phyloP scores from a whole-genome alignment of 2,113 vertebrate species.

The Lycocorax pyrrhopterus region DNA sequence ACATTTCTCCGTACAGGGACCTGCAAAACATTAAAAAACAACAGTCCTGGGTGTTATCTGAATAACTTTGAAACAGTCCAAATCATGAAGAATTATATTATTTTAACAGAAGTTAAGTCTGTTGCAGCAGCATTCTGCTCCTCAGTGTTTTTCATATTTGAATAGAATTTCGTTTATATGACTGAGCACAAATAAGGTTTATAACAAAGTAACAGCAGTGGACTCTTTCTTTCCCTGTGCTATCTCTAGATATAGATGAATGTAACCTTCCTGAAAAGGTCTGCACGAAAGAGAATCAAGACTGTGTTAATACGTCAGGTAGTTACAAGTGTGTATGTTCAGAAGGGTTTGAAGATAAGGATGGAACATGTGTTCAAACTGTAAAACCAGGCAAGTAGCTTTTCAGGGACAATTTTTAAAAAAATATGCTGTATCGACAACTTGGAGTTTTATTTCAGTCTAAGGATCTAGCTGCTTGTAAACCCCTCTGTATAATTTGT shows the following conservation, averaged over 20 bases:
- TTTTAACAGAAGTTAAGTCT: background rate
- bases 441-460: background rate
- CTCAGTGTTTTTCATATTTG: background rate
- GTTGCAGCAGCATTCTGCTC: background rate
- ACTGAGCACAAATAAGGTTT: background rate
- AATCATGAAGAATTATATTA: background rate
- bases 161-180: background rate
- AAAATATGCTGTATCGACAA: fast-evolving
- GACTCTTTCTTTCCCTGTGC: background rate
- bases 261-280: conserved; percentile 72
- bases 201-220: background rate
- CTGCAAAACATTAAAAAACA: background rate
- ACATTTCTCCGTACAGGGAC: background rate
- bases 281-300: conserved; percentile 74
- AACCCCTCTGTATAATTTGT: background rate
- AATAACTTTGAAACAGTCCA: background rate
- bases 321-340: conserved; percentile 83
- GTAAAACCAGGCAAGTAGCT: conserved; percentile 68
- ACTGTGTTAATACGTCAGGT: conserved; percentile 84
- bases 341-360: conserved; percentile 76
- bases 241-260: conserved; percentile 82
- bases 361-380: conserved; percentile 74
- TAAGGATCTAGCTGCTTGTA: background rate
- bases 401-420: background rate
- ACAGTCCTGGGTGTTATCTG: background rate